phyloP scores from a whole-genome alignment of 2,797 vertebrate species.

The Atherinosoma microstoma region DNA sequence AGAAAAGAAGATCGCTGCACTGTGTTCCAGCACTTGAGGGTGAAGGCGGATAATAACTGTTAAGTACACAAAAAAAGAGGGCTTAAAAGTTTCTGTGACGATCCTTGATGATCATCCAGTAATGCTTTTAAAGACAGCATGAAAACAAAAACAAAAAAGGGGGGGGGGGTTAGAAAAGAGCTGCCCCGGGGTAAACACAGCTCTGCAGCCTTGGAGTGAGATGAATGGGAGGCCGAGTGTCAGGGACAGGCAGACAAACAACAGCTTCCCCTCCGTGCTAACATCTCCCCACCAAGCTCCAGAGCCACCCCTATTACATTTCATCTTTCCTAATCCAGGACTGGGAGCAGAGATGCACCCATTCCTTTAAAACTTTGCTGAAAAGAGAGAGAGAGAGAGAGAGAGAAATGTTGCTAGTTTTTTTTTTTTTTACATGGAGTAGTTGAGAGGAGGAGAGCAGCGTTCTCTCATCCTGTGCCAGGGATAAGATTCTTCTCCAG shows the following conservation, averaged over 20 bases:
- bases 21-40: conserved; percentile 55
- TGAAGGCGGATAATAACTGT: conserved; percentile 70
- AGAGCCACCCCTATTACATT: conserved; percentile 75
- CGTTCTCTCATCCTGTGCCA: conserved; percentile 84
- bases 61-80: conserved; percentile 74
- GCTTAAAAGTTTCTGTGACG: conserved; percentile 73
- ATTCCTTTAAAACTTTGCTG: conserved; percentile 65
- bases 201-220: conserved; percentile 64
- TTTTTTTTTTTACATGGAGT: conserved; percentile 66
- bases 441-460: conserved; percentile 54
- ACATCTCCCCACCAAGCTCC: conserved; percentile 78
- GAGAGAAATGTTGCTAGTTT: conserved; percentile 65
- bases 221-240: conserved; percentile 79
- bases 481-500: conserved; percentile 84
- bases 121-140: conserved; percentile 80
- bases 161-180: conserved; percentile 65
- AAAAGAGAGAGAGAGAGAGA: conserved; percentile 50
- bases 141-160: conserved; percentile 26
- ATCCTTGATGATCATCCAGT: conserved; percentile 78
- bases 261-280: conserved; percentile 72
- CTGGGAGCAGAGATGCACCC: conserved; percentile 81
- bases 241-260: conserved; percentile 76
- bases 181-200: conserved; percentile 70
- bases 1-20: background rate
- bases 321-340: conserved; percentile 79